Base-by-base conservation (phyloP, 2,797 vertebrate species). In the Halcyon chelicuti region DNA sequence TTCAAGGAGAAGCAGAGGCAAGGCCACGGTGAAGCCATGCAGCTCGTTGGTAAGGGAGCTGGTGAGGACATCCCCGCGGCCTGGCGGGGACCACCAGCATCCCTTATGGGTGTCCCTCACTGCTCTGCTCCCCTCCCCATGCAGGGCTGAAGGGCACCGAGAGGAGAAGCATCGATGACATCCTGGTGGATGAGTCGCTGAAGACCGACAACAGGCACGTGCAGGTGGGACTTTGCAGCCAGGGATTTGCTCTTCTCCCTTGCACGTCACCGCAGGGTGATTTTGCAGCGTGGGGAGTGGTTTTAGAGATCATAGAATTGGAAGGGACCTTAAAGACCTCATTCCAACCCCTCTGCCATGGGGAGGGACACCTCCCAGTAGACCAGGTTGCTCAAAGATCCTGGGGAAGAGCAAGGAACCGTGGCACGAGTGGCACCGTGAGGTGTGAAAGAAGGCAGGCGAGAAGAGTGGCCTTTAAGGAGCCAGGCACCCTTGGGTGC, bases 11-110 rank as follows among this genome's bases (percentile, higher is more conserved):
- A 99, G 86, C 98, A 98, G 86, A 96, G 88, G 0, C 90, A 98
- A 12, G 99, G 99, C 33, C 93, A 99, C 0, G 99, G 99, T 8
- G 77, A 98, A 28, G 98, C 98, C 4, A 96, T 91, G 3, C 96
- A 99, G 95, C 98, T 99, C 71, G 97, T 99, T 0, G 99, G 99
- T 99, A 96, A 94, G 96, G 58, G n/a, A 31, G 6, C 4, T 5
- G 14, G 31, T 0, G 3, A 68, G 42, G 42, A 18, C 6, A 44
- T 52, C 57, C 20, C 21, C 25, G 13, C 0, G 2, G 52, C 9
- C 1, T 9, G 28, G 9, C 2, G 20, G 18, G 67, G 66, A 61
- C 46, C n/a, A 21, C 28, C 1, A 1, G 9, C 46, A 10, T 52
- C 51, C 29, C 55, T 79, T n/a, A 42, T 4, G 8, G 57, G 33